Percentiles rank a stretch among this genome's conserved stretches.
phyloP scores from a whole-genome alignment of 2,797 vertebrate genomes.

The Pipistrellus nathusii region DNA sequence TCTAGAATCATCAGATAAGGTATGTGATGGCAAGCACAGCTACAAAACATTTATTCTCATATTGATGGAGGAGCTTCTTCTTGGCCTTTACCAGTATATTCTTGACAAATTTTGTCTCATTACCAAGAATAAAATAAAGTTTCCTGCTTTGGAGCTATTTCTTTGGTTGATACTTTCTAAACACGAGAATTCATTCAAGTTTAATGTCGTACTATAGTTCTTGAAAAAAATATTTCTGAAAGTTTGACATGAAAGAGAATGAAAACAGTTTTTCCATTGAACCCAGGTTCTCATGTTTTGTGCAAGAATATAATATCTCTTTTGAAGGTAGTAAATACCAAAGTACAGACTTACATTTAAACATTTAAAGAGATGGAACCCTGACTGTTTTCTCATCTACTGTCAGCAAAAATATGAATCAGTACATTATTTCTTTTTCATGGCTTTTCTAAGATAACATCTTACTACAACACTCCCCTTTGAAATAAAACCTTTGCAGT shows the following conservation, averaged over 20 bases:
- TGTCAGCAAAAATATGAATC: conserved; percentile 15
- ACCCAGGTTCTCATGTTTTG: conserved; percentile 16
- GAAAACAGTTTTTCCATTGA: conserved; percentile 6
- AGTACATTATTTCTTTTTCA: neutral
- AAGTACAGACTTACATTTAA: neutral
- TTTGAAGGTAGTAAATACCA: conserved; percentile 9
- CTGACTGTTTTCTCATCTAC: neutral
- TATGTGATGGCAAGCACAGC: neutral
- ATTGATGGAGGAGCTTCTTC: neutral
- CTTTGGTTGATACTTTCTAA: conserved; percentile 14
- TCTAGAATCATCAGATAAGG: neutral
- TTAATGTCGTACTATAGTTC: neutral
- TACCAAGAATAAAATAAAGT: neutral
- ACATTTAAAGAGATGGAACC: neutral
- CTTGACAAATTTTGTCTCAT: conserved; percentile 27
- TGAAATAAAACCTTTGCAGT: conserved; percentile 46
- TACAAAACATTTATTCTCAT: neutral
- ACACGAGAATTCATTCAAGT: neutral
- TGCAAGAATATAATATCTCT: neutral
- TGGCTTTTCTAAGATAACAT: neutral
- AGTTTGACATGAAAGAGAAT: neutral
- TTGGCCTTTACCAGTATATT: neutral
- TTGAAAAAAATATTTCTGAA: conserved; percentile 53
- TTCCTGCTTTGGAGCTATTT: conserved; percentile 9
- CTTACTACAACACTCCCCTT: neutral